Base-by-base conservation (phyloP, 2,888 invertebrate species). In the Melieria picta region DNA sequence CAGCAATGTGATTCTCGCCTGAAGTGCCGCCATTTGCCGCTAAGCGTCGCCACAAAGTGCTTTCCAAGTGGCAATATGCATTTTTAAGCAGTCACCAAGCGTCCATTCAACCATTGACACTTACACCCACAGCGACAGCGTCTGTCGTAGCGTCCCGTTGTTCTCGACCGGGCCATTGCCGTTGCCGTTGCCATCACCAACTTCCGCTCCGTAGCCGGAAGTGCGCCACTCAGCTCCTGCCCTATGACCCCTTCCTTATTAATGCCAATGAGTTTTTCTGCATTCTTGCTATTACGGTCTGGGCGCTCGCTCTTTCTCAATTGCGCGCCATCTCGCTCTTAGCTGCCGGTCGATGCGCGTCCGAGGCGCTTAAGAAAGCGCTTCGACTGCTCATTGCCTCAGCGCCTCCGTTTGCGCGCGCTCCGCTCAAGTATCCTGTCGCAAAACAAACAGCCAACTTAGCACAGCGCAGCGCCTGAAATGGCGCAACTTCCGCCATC, bases 381-480 rank as follows among this genome's bases (percentile, higher is more conserved):
- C 30, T 16, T 30, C 30, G 46, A 4, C 30, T n/a, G 30, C 30
- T 55, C n/a, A 16, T 47, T 57, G 16, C 10, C 5, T 65, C 13
- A 30, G 46, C 30, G 47, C 57, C 13, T 56, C 16, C 66, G 10
- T 66, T 46, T 42, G 13, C 58, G 58, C 66, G 58, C 47, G 48
- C 57, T 47, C 57, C 66, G 58, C 82, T 79, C 81, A 81, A 81
- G 82, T 82, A 82, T 81, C 72, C 74, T 69, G 80, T 81, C 81
- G 79, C 81, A 81, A 81, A 79, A 80, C 78, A 81, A 81, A 82
- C 81, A 81, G 80, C 79, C 80, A 80, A 80, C 11, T 42, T 80
- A 78, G 76, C 73, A 75, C 69, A 78, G 30, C 30, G 30, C 30
- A 30, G 30, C 30, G 30, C 30, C 75, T 73, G 65, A 69, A 77